phyloP scores from a whole-genome alignment of 2,797 vertebrate species.

The Gila robusta region DNA sequence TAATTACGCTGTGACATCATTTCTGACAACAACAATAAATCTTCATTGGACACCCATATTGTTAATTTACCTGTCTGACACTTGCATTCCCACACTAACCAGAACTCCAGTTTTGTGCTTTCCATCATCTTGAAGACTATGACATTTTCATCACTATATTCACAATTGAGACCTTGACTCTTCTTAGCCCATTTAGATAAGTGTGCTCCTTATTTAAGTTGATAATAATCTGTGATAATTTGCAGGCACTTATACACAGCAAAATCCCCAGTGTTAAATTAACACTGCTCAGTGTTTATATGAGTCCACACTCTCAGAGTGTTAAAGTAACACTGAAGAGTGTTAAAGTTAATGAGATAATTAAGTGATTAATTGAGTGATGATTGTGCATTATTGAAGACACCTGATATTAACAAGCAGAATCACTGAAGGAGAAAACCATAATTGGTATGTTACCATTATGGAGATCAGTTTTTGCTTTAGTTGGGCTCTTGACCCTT shows the following conservation, averaged over 20 bases:
- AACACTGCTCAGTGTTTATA: no score
- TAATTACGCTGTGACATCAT: not conserved
- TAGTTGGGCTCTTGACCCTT: no score
- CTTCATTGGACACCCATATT: not conserved
- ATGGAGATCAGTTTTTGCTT: no score
- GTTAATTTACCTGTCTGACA: not conserved
- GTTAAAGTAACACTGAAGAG: no score
- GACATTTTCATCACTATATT: conserved; percentile 2
- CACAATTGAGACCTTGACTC: not conserved
- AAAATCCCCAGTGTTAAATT: no score
- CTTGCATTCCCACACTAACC: not conserved
- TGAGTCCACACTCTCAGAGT: no score
- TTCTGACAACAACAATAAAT: not conserved
- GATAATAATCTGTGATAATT: not conserved
- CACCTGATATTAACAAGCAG: no score
- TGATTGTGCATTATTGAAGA: no score
- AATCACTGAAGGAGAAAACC: no score
- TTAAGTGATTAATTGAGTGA: no score
- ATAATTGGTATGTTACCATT: no score
- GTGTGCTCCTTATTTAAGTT: not conserved
- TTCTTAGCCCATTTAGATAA: not conserved
- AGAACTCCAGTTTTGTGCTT: conserved; percentile 8
- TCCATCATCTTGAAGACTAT: not conserved
- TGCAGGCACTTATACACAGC: not conserved
- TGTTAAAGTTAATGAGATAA: no score